A percentile compares a stretch with the other conserved stretches of the same genome.
These are phyloP conservation scores for Psittacus erithacus DNA, from an alignment of 2,113 vertebrate species.

Conservation along the genomic window DNA sequence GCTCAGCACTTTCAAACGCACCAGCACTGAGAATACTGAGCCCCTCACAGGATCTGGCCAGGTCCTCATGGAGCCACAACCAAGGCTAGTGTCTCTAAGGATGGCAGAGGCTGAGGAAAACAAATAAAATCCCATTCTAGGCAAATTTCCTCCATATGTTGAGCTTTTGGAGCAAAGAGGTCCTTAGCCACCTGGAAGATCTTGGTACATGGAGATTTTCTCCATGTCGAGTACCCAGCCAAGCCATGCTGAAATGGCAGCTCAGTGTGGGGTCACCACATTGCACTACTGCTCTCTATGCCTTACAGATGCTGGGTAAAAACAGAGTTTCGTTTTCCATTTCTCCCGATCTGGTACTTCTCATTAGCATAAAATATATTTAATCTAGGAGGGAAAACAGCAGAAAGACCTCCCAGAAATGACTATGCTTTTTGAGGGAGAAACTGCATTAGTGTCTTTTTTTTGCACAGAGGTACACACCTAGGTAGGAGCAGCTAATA, in stretches of 20 bases:
- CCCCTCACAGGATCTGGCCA: not conserved
- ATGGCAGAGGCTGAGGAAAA: not conserved
- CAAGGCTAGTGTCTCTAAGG: not conserved
- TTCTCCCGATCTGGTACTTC: not conserved
- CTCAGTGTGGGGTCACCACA: not conserved
- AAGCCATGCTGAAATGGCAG: not conserved
- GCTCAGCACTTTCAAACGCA: not conserved
- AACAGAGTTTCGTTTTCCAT: not conserved
- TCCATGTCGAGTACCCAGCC: not conserved
- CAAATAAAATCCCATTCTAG: not conserved
- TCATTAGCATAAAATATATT: not conserved
- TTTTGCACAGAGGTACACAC: not conserved
- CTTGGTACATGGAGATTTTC: not conserved
- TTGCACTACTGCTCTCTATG: not conserved
- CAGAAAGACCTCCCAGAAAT: not conserved
- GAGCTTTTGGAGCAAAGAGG: not conserved
- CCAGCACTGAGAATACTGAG: not conserved
- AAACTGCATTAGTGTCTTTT: not conserved
- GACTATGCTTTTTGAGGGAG: accelerated
- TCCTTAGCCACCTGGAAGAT: not conserved
- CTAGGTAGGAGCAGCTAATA: not conserved
- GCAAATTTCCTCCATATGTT: not conserved
- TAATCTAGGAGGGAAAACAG: not conserved
- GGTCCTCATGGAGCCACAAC: accelerated
- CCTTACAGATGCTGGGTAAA: not conserved